Base-by-base conservation (phyloP, 2,888 invertebrate genomes). In the Tenthredo notha region DNA sequence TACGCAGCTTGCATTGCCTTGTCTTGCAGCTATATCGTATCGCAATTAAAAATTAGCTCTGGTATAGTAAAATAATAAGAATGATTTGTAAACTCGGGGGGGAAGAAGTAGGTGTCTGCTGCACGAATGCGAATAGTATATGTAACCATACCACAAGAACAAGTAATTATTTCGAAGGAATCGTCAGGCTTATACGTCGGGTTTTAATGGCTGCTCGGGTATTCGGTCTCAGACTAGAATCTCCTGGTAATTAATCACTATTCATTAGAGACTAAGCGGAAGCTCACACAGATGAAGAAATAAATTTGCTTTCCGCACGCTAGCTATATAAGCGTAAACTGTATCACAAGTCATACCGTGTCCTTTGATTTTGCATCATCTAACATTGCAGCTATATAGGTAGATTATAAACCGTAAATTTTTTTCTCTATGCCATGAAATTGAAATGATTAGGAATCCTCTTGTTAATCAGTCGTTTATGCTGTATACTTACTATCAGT, bases 111-210 rank as follows among this genome's bases (percentile, higher is more conserved):
- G 25, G 50, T 2, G 58, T 61, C 50, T 70, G 54, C 84, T 67
- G 50, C 40, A 33, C 77, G 78, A 43, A 37, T 72, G 47, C 70
- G 72, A 54, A 54, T n/a, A 85, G 88, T 47, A 47, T 3, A 7
- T 37, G 33, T 33, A 33, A 33, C 37, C 37, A 3, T 47, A 47
- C 47, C 47, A 47, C 47, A 47, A 87, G 89, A 87, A 88, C 86
- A 86, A 88, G 90, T 90, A 90, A 90, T 90, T 90, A 90, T 90
- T 90, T 90, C 90, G 89, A 90, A 88, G 90, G 90, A 90, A 90
- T 90, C 89, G 88, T 87, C 88, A 54, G 54, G n/a, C 47, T 47
- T 43, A 15, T 90, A 88, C 88, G 90, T 89, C 87, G 89, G 89
- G 89, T 88, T 90, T 90, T 90, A 90, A 90, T 90, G 90, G 90